Percentiles rank a stretch among this genome's conserved stretches.
Evolutionary conservation across 2,113 vertebrate genomes (phyloP).

Genomic region (Geococcyx californianus): DNA sequence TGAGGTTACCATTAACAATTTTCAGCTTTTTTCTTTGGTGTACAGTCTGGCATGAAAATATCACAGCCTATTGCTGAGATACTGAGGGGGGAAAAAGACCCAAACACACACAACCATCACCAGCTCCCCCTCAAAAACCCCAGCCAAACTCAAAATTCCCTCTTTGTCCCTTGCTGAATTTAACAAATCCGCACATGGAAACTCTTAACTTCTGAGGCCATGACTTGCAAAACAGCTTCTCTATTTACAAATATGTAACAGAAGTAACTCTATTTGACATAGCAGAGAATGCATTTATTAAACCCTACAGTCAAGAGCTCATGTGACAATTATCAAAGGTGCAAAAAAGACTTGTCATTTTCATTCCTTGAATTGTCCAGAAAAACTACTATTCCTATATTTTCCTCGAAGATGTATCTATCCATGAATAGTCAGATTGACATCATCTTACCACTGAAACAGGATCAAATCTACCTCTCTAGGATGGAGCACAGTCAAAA

Average conservation of each 20-base stretch:
- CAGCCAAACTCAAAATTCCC: background rate
- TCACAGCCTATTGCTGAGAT: background rate
- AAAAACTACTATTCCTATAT: background rate
- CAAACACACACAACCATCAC: background rate
- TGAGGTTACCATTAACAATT: background rate
- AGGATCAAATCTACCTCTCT: background rate
- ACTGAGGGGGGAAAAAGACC: background rate
- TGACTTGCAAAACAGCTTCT: background rate
- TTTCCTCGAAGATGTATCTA: background rate
- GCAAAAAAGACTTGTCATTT: background rate
- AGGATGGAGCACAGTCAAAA: background rate
- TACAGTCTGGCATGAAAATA: background rate
- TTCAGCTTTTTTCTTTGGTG: background rate
- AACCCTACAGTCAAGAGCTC: background rate
- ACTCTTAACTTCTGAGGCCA: background rate
- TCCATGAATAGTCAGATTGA: background rate
- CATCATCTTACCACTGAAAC: background rate
- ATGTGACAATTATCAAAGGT: rapidly evolving
- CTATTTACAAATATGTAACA: background rate
- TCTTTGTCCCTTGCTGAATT: background rate
- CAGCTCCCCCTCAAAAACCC: rapidly evolving
- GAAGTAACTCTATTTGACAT: background rate
- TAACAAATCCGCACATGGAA: background rate
- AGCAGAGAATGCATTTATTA: background rate
- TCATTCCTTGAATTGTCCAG: background rate